These are phyloP conservation scores for Cephus rjabovi DNA, from an alignment of 2,888 invertebrate species.

Conservation along the genomic window DNA sequence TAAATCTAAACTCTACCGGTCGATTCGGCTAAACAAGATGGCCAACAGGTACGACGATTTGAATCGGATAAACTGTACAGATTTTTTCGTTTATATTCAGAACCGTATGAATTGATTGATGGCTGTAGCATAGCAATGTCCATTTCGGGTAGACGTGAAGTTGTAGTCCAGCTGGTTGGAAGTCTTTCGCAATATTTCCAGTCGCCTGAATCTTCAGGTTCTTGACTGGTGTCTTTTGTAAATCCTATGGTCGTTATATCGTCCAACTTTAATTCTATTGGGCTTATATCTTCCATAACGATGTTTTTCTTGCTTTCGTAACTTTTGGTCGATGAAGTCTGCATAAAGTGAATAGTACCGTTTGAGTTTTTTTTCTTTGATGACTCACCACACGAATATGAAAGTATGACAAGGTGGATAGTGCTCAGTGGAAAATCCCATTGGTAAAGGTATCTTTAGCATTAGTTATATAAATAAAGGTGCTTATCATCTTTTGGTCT, in stretches of 20 bases:
- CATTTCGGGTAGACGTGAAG: background rate
- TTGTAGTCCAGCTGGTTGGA: background rate
- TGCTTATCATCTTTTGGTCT: background rate
- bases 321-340: background rate
- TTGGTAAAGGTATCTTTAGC: background rate
- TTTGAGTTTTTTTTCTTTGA: background rate
- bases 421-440: background rate
- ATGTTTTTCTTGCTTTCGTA: background rate
- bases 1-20: constrained; percentile 11
- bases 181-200: constrained; percentile 28
- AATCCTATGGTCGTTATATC: background rate
- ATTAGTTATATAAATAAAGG: background rate
- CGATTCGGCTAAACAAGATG: constrained; percentile 4
- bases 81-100: constrained; percentile 46
- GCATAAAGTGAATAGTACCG: background rate
- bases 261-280: background rate
- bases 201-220: constrained; percentile 36
- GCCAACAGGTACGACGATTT: constrained; percentile 17
- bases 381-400: background rate
- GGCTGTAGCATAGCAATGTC: background rate
- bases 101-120: background rate
- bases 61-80: constrained; percentile 42
- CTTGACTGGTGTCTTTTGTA: constrained; percentile 9
- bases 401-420: background rate
- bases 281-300: background rate